These are phyloP conservation scores for Maccullochella peelii DNA, from an alignment of 2,113 vertebrate genomes.

Conservation along the genomic window DNA sequence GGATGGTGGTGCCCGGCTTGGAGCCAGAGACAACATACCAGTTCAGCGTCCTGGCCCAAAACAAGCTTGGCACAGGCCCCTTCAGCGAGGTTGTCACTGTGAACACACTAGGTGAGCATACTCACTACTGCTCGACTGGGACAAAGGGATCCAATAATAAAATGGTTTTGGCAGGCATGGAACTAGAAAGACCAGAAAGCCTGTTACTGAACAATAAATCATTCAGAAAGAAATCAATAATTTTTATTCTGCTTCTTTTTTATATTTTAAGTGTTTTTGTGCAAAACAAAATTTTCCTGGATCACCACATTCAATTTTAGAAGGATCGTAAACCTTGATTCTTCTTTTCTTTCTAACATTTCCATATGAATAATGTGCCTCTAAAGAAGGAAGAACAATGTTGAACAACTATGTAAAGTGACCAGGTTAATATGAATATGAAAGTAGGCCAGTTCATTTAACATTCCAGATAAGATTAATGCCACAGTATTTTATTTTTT, in stretches of 20 bases:
- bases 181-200: not conserved
- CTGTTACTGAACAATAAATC: not conserved
- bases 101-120: constrained; percentile 94
- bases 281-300: not conserved
- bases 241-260: not conserved
- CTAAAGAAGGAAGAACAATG: not conserved
- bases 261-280: not conserved
- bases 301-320: not conserved
- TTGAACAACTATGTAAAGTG: not conserved
- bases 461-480: not conserved
- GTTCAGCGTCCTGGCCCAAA: constrained; percentile 98
- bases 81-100: constrained; percentile 99
- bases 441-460: not conserved
- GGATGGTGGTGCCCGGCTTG: constrained; percentile 92
- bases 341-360: not conserved
- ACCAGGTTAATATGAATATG: not conserved
- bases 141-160: constrained; percentile 12
- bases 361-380: not conserved
- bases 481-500: not conserved
- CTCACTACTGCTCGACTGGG: not conserved
- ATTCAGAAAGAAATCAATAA: not conserved
- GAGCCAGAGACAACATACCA: constrained; percentile 97
- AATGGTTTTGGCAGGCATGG: constrained; percentile 4
- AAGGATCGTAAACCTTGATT: not conserved
- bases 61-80: constrained; percentile 97